Evolutionary conservation across 64 coral and sea anemone genomes (phyloP).

Genomic region (Exaiptasia diaphana): DNA sequence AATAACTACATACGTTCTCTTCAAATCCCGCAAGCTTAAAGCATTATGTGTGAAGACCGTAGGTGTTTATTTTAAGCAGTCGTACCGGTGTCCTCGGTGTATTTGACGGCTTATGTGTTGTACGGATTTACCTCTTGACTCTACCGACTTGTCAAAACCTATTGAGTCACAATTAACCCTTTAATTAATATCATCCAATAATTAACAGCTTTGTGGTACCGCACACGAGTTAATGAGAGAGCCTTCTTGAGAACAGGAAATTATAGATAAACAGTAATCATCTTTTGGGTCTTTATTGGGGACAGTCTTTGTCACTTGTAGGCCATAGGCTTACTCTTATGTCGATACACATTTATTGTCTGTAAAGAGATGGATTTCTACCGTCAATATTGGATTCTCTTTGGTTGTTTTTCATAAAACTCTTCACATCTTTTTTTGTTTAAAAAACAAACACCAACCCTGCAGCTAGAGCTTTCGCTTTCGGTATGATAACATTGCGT

Average conservation of each 20-base stretch:
- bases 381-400: background rate
- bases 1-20: background rate
- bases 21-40: background rate
- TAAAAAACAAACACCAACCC: background rate
- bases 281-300: background rate
- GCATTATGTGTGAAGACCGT: background rate
- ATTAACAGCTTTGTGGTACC: constrained; percentile 87
- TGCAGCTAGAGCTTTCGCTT: background rate
- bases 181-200: constrained; percentile 99
- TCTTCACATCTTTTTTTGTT: constrained; percentile 4
- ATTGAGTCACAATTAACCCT: constrained; percentile 98
- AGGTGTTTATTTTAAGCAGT: constrained; percentile 21
- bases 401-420: background rate
- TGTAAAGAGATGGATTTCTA: background rate
- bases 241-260: constrained; percentile 69
- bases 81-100: constrained; percentile 49
- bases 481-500: background rate
- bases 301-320: background rate
- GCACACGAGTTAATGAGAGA: constrained; percentile 87
- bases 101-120: constrained; percentile 35
- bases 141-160: constrained; percentile 82
- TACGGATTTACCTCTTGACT: constrained; percentile 60
- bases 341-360: background rate
- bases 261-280: constrained; percentile 65
- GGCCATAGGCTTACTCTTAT: background rate